A percentile compares a stretch with the other conserved stretches of the same genome.
These are phyloP conservation scores for Idaea biselata DNA, from an alignment of 2,888 invertebrate species.

Conservation along the genomic window DNA sequence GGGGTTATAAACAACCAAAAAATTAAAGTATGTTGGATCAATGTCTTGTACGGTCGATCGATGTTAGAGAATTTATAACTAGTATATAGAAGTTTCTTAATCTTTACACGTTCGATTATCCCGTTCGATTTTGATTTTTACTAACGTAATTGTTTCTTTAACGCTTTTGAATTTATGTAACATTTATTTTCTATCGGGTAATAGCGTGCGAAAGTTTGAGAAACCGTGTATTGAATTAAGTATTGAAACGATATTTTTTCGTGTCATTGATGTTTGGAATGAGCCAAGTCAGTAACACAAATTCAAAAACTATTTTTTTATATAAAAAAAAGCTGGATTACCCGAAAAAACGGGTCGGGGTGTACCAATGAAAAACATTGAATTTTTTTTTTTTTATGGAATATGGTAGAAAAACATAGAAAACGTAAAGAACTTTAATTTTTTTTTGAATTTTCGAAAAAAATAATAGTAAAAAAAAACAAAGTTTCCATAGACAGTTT, in stretches of 20 bases:
- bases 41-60: neutral
- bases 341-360: no score
- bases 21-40: neutral
- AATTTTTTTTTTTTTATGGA: no score
- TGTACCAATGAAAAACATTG: no score
- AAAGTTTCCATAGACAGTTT: no score
- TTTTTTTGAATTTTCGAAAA: no score
- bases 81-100: neutral
- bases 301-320: no score
- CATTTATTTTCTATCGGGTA: neutral
- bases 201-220: neutral
- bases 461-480: no score
- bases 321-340: no score
- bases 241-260: constrained; percentile 8
- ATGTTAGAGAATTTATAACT: neutral
- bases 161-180: neutral
- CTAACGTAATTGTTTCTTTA: neutral
- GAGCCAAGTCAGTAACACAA: no score
- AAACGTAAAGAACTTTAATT: no score
- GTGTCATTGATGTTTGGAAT: no score
- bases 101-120: neutral
- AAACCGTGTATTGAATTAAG: neutral
- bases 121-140: neutral
- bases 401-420: no score
- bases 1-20: neutral